Percentiles rank a stretch among this genome's conserved stretches.
Conservation (phyloP, 2,888 invertebrate genomes). For the Drosophila heteroneura region DNA sequence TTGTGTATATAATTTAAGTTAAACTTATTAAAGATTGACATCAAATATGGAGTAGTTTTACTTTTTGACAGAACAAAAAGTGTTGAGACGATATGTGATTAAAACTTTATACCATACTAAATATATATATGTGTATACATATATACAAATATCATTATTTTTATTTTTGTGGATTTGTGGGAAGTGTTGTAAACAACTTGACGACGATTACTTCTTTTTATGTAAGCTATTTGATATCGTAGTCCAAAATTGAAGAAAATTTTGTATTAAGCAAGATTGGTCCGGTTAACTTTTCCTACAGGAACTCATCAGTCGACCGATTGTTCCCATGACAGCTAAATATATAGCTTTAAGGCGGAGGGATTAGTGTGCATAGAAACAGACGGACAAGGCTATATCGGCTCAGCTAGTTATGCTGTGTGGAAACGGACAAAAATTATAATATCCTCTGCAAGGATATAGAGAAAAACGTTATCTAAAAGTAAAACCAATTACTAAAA, state of each 20-base stretch:
- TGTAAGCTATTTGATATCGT: background rate
- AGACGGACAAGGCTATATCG: no score
- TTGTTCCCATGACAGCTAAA: background rate
- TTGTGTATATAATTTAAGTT: slow-evolving; percentile 11
- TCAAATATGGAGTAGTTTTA: background rate
- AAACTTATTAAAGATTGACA: slow-evolving; percentile 25
- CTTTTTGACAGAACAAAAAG: slow-evolving; percentile 24
- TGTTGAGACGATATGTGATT: slow-evolving; percentile 4
- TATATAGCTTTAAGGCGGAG: background rate
- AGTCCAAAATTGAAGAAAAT: background rate
- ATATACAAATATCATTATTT: background rate
- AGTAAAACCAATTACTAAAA: background rate
- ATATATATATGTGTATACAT: background rate
- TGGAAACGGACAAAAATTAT: background rate
- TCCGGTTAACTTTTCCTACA: no score
- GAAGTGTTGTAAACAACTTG: background rate
- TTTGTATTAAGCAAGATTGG: background rate
- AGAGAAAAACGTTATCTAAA: background rate
- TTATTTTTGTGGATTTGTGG: background rate
- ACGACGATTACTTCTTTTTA: no score
- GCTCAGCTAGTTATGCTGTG: background rate
- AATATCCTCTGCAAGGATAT: background rate
- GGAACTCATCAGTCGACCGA: background rate
- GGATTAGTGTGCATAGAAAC: background rate
- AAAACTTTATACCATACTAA: background rate